Base-by-base conservation (phyloP, 2,888 invertebrate genomes). In the Drosophila nr. perissopoda region DNA sequence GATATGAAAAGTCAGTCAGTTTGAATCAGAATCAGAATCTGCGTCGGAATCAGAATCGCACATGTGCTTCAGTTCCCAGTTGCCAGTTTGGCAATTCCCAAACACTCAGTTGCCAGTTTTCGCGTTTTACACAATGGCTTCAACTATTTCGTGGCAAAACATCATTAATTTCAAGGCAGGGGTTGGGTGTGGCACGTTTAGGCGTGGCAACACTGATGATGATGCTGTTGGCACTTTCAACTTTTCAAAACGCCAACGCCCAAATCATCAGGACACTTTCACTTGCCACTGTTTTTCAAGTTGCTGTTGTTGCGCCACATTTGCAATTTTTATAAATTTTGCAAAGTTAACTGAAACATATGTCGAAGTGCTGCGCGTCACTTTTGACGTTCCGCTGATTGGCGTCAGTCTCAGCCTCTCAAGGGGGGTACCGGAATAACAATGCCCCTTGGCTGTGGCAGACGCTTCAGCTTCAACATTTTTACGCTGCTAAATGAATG, bases 1-100 rank as follows among this genome's bases (percentile, higher is more conserved):
- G 85, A 90, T 86, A 83, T 86, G 78, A 80, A 83, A 87, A 88
- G 85, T 67, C 61, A 81, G 76, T 63, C 73, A 66, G 71, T 63
- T 64, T 57, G 76, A 25, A 45, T 61, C 60, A 40, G 60, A 51
- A 51, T 31, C 34, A 6, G 45, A 13, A 42, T 40, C 36, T 54
- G 21, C 18, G 27, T 38, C 38, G n/a, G 48, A 58, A 53, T 63
- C 49, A 48, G 27, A 56, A 56, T 21, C 40, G 27, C 91, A 91
- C 91, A 91, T 92, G 90, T 91, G 92, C 75, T 80, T 59, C 74
- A 78, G 79, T 90, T 91, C 92, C 86, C 90, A 83, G 81, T 75
- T 65, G 13, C n/a, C 51, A 67, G 34, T 66, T 78, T 63, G 63
- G 42, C 54, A 21, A 16, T 33, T n/a, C 45, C 27, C 42, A 31